Conservation (phyloP, 1,140 invertebrate species). For the Cryptotermes secundus region DNA sequence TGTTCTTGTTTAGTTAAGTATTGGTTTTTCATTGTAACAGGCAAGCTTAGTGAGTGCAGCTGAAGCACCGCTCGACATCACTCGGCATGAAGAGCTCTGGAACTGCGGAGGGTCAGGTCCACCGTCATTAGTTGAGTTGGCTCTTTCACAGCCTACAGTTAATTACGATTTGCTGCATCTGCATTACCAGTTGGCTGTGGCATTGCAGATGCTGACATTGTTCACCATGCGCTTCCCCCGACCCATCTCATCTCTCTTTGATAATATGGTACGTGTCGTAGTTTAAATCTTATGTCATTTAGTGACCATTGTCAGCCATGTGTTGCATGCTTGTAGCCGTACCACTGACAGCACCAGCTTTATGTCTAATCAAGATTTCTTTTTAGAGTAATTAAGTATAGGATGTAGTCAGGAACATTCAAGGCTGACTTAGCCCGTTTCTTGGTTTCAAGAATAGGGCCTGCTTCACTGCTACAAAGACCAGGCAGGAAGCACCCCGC, state of each 20-base stretch:
- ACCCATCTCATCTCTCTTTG: conserved; percentile 74
- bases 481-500: no score
- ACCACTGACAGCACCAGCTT: no score
- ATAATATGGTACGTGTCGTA: conserved; percentile 58
- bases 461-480: no score
- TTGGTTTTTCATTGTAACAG: conserved; percentile 11
- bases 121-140: conserved; percentile 71
- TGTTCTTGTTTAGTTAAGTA: background rate
- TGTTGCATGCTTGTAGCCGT: no score
- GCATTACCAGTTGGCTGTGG: conserved; percentile 73
- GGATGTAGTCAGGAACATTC: no score
- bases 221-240: conserved; percentile 75
- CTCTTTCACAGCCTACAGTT: conserved; percentile 69
- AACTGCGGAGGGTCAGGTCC: conserved; percentile 39
- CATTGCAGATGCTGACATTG: conserved; percentile 73
- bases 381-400: no score
- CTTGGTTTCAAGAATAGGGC: no score
- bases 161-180: conserved; percentile 75
- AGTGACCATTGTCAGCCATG: no score
- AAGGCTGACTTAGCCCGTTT: no score
- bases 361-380: no score
- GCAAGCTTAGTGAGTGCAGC: conserved; percentile 15
- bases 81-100: conserved; percentile 30
- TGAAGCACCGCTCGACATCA: background rate
- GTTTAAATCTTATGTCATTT: no score